These are phyloP conservation scores for Tenthredo mesomela DNA, from an alignment of 2,888 invertebrate species.

Conservation along the genomic window DNA sequence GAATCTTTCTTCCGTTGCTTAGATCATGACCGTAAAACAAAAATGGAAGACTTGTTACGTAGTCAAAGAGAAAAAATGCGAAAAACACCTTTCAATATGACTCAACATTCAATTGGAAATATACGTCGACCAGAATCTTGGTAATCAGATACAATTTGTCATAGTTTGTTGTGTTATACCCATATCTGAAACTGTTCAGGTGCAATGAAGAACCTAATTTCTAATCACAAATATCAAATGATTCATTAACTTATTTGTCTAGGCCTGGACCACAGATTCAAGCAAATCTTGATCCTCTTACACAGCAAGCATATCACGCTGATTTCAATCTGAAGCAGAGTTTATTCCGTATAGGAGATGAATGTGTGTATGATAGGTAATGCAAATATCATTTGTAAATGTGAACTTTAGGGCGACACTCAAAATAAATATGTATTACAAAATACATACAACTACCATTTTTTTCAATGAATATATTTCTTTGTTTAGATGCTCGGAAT, in stretches of 20 bases:
- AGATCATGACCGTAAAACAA: slow-evolving; percentile 68
- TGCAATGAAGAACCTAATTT: neutral
- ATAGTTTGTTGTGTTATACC: too few species aligned
- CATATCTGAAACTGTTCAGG: too few species aligned
- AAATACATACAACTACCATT: neutral
- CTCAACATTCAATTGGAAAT: slow-evolving; percentile 79
- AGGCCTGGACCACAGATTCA: slow-evolving; percentile 73
- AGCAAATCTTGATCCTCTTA: slow-evolving; percentile 71
- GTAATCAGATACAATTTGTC: slow-evolving; percentile 58
- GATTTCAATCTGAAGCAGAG: slow-evolving; percentile 81
- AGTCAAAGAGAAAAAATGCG: slow-evolving; percentile 80
- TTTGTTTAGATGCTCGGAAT: slow-evolving; percentile 87
- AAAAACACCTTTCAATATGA: slow-evolving; percentile 75
- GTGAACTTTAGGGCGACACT: slow-evolving; percentile 12
- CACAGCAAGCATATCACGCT: slow-evolving; percentile 80
- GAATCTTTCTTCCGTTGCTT: slow-evolving; percentile 67
- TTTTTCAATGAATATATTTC: slow-evolving; percentile 18
- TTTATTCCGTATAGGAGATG: slow-evolving; percentile 85
- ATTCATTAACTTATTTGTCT: slow-evolving; percentile 35
- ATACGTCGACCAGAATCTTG: slow-evolving; percentile 71
- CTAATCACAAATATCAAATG: neutral
- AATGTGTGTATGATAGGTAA: slow-evolving; percentile 85
- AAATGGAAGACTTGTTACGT: slow-evolving; percentile 72
- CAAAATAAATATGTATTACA: neutral
- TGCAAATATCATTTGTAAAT: neutral